These are phyloP conservation scores for Notolepis coatsorum DNA, from an alignment of 2,797 vertebrate genomes.

Conservation along the genomic window DNA sequence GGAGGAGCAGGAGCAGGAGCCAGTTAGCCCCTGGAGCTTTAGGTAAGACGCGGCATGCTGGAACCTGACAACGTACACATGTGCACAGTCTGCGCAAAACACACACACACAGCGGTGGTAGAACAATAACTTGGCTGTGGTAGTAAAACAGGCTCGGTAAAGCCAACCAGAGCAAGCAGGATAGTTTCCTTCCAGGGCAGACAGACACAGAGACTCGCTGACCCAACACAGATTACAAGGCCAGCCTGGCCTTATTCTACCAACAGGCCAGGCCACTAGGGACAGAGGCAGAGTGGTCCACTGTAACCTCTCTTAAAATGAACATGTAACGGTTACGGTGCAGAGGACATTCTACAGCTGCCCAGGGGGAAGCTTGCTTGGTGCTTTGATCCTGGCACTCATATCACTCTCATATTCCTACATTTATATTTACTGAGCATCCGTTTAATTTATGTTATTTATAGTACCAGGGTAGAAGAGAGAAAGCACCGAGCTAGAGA, in stretches of 20 bases:
- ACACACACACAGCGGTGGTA: constrained; percentile 9
- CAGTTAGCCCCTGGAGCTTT: constrained; percentile 29
- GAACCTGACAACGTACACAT: constrained; percentile 58
- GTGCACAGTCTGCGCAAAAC: constrained; percentile 12
- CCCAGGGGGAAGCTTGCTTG: background rate
- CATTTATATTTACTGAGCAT: too few relatives aligned
- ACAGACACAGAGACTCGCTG: background rate
- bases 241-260: constrained; percentile 2
- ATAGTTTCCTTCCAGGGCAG: constrained; percentile 9
- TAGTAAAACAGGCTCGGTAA: background rate
- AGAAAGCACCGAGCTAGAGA: too few relatives aligned
- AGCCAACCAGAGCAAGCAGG: background rate
- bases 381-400: constrained; percentile 1
- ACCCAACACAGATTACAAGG: background rate
- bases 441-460: too few relatives aligned
- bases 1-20: constrained; percentile 12
- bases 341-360: background rate
- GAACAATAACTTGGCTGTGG: constrained; percentile 44
- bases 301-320: background rate
- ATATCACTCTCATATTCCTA: too few relatives aligned
- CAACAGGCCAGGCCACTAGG: background rate
- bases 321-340: background rate
- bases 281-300: background rate
- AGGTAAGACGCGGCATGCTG: constrained; percentile 45
- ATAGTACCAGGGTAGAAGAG: too few relatives aligned